A percentile compares a stretch with the other conserved stretches of the same genome.
phyloP scores from a whole-genome alignment of 2,888 invertebrate species.

The Cerastis leucographa region DNA sequence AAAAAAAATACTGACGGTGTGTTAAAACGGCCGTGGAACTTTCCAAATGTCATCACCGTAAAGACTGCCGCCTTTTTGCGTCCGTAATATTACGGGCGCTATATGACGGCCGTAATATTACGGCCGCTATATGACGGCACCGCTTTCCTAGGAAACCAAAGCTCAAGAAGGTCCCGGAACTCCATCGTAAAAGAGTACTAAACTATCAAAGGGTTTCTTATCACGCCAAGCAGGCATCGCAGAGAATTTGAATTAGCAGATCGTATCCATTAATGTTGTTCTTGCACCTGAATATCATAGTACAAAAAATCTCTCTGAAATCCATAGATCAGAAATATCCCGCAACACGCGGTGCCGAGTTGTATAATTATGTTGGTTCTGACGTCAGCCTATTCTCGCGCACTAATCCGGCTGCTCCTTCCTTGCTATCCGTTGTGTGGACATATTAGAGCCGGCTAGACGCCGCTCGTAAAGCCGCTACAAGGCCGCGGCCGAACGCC shows the following conservation, averaged over 20 bases:
- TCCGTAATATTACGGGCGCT: too few species aligned
- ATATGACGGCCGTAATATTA: too few species aligned
- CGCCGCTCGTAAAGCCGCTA: slow-evolving; percentile 49
- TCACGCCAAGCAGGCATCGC: neutral
- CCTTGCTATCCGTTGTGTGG: neutral
- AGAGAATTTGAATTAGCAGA: neutral
- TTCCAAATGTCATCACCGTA: too few species aligned
- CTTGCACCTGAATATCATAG: neutral
- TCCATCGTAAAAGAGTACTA: neutral
- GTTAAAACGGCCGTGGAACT: too few species aligned
- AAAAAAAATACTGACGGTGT: too few species aligned
- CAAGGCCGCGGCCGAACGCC: slow-evolving; percentile 39
- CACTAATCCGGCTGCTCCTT: slow-evolving; percentile 7
- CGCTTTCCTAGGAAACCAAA: too few species aligned
- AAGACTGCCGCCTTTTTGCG: too few species aligned
- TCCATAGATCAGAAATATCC: neutral
- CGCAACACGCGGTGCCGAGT: neutral
- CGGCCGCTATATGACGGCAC: too few species aligned
- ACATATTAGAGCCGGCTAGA: slow-evolving; percentile 50
- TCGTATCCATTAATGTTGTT: neutral
- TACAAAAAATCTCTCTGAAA: neutral
- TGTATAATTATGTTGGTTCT: neutral
- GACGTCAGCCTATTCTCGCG: slow-evolving; percentile 11
- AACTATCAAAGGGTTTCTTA: neutral
- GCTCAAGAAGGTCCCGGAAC: neutral